Base-by-base conservation (phyloP, 1,140 invertebrate genomes). In the Drosophila aff. region DNA sequence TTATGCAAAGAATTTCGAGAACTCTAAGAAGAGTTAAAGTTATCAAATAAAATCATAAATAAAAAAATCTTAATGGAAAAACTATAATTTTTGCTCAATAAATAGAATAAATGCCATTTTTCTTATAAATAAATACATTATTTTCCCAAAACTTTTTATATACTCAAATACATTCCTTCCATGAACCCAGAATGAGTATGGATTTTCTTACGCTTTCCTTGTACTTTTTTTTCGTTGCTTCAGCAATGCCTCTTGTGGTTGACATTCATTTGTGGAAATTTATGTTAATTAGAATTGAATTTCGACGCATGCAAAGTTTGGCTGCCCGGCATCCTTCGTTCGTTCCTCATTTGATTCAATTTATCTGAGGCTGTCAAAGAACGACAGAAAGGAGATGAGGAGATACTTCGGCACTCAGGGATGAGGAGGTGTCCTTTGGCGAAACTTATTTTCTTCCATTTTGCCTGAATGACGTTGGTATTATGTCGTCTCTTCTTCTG, bases 281-380 rank as follows among this genome's bases (percentile, higher is more conserved):
- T 90, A 90, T 90, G 85, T 90, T 90, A 90, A 90, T 90, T 90
- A 90, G 79, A 90, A 90, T 90, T 91, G 85, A 90, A 91, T 90
- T 90, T 90, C 79, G 72, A 85, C 77, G 79, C 82, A 85, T 85
- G 82, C 85, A 91, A 91, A 91, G 71, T 79, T 85, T 73, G 60
- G 58, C 40, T 66, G 62, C 71, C 44, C 67, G 65, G 23, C 64
- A 65, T 47, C 57, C 47, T 65, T 47, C 38, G 59, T 55, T 69
- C 72, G 69, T 75, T 85, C 81, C 78, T 79, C 50, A 65, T 90
- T 89, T 89, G 86, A 89, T 89, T 89, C 85, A 89, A 89, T 89
- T 89, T 89, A 89, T 89, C 68, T 90, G 81, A 57, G 40, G 75
- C 74, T 84, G 85, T 71, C 81, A 83, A 78, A 50, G 80, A 60